Percentiles rank a stretch among this genome's conserved stretches.
phyloP scores from a whole-genome alignment of 2,113 vertebrate species.

The Proteles cristata region DNA sequence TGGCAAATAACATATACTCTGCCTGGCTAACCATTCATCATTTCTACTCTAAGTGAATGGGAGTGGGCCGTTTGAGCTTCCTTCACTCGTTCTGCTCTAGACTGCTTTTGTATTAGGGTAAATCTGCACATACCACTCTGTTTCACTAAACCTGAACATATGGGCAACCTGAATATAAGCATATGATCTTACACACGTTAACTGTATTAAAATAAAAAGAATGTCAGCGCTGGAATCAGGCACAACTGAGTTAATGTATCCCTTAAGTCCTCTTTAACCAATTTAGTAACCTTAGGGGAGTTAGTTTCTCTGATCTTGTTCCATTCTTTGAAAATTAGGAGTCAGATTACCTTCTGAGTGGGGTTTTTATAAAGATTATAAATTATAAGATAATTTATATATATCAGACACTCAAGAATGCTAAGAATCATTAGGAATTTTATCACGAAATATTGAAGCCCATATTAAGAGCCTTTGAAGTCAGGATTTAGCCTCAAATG shows the following conservation, averaged over 20 bases:
- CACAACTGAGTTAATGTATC: neutral
- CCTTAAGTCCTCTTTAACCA: neutral
- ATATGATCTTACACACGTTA: neutral
- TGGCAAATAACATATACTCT: neutral
- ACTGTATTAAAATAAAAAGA: neutral
- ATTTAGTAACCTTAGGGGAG: neutral
- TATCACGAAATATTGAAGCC: neutral
- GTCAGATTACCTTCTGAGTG: neutral
- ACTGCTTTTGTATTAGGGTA: neutral
- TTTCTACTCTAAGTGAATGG: neutral
- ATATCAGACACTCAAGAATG: neutral
- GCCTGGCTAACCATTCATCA: neutral
- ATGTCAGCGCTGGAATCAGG: neutral
- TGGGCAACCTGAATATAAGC: neutral
- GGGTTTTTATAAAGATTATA: neutral
- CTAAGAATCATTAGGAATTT: neutral
- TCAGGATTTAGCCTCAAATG: neutral
- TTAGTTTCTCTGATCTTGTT: neutral
- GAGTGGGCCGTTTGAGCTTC: neutral
- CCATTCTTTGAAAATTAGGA: neutral
- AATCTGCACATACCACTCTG: neutral
- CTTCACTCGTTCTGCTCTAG: neutral
- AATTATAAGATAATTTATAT: neutral
- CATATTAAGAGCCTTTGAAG: conserved; percentile 3
- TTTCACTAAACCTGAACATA: neutral